Evolutionary conservation across 2,113 vertebrate genomes (phyloP).

Genomic region (Menidia beryllina): DNA sequence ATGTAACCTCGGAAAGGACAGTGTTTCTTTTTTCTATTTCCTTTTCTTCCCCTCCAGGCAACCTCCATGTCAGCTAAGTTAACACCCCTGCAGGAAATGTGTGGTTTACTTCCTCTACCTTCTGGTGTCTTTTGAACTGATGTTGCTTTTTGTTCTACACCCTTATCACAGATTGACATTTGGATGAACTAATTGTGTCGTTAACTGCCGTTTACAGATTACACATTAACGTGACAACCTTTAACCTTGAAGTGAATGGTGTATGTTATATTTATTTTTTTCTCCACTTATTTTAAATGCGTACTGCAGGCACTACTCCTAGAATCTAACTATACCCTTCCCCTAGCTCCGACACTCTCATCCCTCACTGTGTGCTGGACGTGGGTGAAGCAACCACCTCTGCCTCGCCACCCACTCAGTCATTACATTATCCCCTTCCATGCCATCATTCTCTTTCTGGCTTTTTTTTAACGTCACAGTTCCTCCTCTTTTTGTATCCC

Average conservation of each 20-base stretch:
- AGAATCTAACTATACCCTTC: constrained; percentile 58
- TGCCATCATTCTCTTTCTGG: constrained; percentile 35
- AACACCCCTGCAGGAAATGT: constrained; percentile 52
- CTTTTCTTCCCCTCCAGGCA: constrained; percentile 2
- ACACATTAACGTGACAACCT: neutral
- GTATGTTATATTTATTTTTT: constrained; percentile 7
- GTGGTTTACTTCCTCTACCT: constrained; percentile 17
- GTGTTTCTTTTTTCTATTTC: neutral
- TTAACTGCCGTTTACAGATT: constrained; percentile 8
- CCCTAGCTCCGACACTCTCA: constrained; percentile 63
- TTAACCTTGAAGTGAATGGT: neutral
- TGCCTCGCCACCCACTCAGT: constrained; percentile 65
- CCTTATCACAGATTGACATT: constrained; percentile 7
- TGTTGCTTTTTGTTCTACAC: neutral
- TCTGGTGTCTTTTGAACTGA: neutral
- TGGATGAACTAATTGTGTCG: neutral
- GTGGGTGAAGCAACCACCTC: constrained; percentile 72
- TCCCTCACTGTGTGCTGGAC: constrained; percentile 69
- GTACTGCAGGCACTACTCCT: constrained; percentile 43
- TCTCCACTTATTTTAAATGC: constrained; percentile 2
- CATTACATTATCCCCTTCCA: constrained; percentile 62
- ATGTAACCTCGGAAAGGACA: constrained; percentile 21
- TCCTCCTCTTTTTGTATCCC: constrained; percentile 34
- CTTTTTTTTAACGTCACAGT: constrained; percentile 31
- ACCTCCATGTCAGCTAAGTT: constrained; percentile 33